Evolutionary conservation across 2,888 invertebrate species (phyloP), one percentile per base, ranked within the genome.

Genomic region (Hirtodrosophila histrioides): DNA sequence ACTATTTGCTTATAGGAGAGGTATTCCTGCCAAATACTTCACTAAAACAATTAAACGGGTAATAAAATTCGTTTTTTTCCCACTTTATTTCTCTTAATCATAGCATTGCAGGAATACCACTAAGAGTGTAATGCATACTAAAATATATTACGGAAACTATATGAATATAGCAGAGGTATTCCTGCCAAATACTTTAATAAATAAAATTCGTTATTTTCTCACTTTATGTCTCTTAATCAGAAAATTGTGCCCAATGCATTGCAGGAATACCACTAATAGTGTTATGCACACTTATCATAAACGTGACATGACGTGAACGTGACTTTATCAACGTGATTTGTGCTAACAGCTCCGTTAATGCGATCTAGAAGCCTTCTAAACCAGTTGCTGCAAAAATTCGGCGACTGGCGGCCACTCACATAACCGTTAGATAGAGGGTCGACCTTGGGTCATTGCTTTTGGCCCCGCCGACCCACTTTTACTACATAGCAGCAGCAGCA

Each of bases 381-480:
- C 78, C 56, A 78, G 75, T 81, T 61, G 50, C 68, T 41, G 67
- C 53, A 57, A 49, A 17, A 39, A 48, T 36, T 51, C 31, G 60
- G 72, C 54, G 63, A 76, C 56, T 70, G 71, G 39, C 37, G 10
- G 46, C 82, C 82, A 54, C 50, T 78, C 69, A 65, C 76, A 61
- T 62, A 46, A 41, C 5, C 9, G 29, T 7, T 17, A 49, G 24
- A 17, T 36, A 24, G n/a, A 49, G 57, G 12, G 10, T 37, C 72
- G 86, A 82, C 69, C 78, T 74, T 85, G 80, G 63, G 55, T 79
- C 63, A 62, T 57, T 62, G 76, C 46, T 53, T 40, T 55, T 44
- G 63, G 83, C 56, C 67, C 57, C 70, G 63, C 41, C 64, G 88
- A 72, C 84, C 84, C 75, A 84, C 88, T 86, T 82, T 82, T 88